phyloP scores from a whole-genome alignment of 2,888 invertebrate species.

The Cerceris ruficornis region DNA sequence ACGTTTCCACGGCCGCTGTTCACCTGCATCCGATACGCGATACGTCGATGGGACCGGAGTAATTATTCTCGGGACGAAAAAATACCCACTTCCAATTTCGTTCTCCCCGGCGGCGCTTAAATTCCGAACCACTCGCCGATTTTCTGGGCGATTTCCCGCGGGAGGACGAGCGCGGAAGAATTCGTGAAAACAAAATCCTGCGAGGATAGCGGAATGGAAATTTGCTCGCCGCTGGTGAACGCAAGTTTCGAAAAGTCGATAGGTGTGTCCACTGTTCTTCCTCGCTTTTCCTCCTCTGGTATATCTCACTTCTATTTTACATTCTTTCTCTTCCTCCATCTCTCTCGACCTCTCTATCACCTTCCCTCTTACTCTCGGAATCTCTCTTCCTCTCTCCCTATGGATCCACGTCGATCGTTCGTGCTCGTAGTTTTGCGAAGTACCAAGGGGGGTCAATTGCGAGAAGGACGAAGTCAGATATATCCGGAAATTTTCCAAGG shows the following conservation, averaged over 20 bases:
- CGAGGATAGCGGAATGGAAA: constrained; percentile 50
- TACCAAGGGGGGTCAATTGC: constrained; percentile 11
- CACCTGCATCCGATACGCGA: background rate
- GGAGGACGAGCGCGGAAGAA: constrained; percentile 30
- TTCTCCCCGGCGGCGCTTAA: constrained; percentile 20
- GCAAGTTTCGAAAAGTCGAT: constrained; percentile 31
- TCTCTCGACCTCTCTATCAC: background rate
- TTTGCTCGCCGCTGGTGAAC: constrained; percentile 33
- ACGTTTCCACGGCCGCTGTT: too few relatives aligned
- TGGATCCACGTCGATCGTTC: background rate
- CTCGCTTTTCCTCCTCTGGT: background rate
- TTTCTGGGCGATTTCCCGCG: constrained; percentile 59
- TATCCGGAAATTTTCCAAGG: constrained; percentile 44
- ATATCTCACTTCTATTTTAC: background rate
- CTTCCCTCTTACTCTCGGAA: background rate
- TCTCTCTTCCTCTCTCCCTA: background rate
- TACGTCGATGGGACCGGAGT: constrained; percentile 1
- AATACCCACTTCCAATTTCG: constrained; percentile 20
- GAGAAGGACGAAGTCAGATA: background rate
- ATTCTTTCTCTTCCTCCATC: background rate
- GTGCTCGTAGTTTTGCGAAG: constrained; percentile 4
- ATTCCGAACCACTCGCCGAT: constrained; percentile 39
- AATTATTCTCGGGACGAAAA: constrained; percentile 36
- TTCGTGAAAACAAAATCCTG: constrained; percentile 50
- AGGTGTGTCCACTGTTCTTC: constrained; percentile 2